Percentiles rank a stretch among this genome's conserved stretches.
Conservation (phyloP, 1,140 invertebrate genomes). For the Pinna nobilis region DNA sequence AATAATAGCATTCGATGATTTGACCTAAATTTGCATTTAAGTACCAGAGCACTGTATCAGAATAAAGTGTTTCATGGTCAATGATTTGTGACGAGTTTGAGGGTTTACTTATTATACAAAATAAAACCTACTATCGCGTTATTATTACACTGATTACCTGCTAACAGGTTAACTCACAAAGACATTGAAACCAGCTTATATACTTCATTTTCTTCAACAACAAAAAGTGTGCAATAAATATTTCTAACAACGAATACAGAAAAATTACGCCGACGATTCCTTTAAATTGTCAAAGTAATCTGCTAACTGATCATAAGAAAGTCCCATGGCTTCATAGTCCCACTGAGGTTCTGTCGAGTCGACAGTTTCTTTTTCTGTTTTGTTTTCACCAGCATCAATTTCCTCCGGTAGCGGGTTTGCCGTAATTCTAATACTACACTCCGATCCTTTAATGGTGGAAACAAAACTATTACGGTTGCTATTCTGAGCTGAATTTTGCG, state of each 20-base stretch:
- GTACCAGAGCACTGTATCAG: background rate
- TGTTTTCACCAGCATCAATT: background rate
- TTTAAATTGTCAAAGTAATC: slow-evolving; percentile 98
- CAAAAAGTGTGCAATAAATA: background rate
- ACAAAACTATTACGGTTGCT: slow-evolving; percentile 70
- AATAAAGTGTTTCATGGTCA: background rate
- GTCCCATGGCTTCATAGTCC: slow-evolving; percentile 81
- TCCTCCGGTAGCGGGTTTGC: slow-evolving; percentile 72
- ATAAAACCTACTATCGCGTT: no score
- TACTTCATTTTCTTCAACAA: background rate
- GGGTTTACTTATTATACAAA: background rate
- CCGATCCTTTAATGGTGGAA: slow-evolving; percentile 73
- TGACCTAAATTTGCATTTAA: background rate
- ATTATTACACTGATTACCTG: no score
- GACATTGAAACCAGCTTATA: background rate
- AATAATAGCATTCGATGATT: background rate
- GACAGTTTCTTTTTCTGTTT: background rate
- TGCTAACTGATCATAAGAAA: slow-evolving; percentile 98
- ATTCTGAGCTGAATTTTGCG: slow-evolving; percentile 32
- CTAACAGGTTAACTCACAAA: background rate
- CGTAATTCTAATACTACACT: slow-evolving; percentile 75
- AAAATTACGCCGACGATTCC: slow-evolving; percentile 81
- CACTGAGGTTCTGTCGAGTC: slow-evolving; percentile 69
- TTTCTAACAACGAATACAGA: background rate
- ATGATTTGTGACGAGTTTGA: background rate